Conservation (phyloP, 2,113 vertebrate species). For the Tympanuchus pallidicinctus region DNA sequence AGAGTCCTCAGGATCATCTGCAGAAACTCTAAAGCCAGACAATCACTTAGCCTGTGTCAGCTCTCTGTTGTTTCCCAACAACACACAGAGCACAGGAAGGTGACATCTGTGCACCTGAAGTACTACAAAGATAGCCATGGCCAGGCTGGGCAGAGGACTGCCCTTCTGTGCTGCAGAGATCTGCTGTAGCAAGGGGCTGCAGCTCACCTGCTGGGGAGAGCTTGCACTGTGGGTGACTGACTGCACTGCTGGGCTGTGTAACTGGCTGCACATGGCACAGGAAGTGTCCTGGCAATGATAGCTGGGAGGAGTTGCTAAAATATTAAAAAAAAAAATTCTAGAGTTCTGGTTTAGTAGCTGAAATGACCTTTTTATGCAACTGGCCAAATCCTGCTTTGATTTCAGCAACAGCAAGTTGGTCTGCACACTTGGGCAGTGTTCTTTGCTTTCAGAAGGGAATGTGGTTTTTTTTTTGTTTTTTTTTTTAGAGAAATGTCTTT, state of each 20-base stretch:
- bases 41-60: background rate
- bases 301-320: background rate
- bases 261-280: background rate
- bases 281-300: background rate
- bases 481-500: background rate
- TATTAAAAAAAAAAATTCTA: background rate
- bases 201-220: background rate
- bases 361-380: background rate
- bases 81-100: background rate
- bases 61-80: background rate
- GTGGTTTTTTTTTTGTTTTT: background rate
- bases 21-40: background rate
- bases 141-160: fast-evolving
- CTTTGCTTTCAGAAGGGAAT: background rate
- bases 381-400: background rate
- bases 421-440: background rate
- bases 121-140: background rate
- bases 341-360: background rate
- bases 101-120: background rate
- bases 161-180: background rate
- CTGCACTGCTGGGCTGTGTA: background rate
- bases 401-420: background rate
- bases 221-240: background rate
- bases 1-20: background rate
- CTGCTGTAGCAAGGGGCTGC: background rate